Percentiles rank a stretch among this genome's conserved stretches.
Evolutionary conservation across 2,888 invertebrate species (phyloP).

Genomic region (Calameuta pallipes): DNA sequence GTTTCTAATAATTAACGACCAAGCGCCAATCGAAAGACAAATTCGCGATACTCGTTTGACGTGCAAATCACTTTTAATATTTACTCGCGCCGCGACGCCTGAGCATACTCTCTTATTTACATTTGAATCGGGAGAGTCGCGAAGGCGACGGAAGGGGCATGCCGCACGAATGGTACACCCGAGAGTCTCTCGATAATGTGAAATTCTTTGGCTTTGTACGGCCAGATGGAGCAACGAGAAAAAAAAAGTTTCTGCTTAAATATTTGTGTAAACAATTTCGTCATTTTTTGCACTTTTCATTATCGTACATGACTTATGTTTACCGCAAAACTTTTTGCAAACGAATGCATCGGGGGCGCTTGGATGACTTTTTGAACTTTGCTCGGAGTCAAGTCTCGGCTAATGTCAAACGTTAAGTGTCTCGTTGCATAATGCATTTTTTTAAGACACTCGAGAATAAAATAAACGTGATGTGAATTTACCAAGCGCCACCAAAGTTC

Average conservation of each 20-base stretch:
- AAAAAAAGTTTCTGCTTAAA: not conserved
- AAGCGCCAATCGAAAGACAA: constrained; percentile 11
- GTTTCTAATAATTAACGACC: constrained; percentile 2
- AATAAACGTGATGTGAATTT: not conserved
- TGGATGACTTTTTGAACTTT: not conserved
- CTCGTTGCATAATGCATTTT: not conserved
- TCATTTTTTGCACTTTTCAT: not conserved
- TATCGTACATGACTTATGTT: not conserved
- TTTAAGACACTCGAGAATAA: not conserved
- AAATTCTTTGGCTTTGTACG: not conserved
- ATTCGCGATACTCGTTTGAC: not conserved
- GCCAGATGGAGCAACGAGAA: not conserved
- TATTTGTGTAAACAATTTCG: not conserved
- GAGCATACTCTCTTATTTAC: not conserved
- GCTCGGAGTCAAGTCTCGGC: not conserved
- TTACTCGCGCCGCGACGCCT: not conserved
- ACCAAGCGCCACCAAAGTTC: not conserved
- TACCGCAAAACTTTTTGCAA: not conserved
- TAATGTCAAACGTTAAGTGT: not conserved
- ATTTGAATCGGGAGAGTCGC: not conserved
- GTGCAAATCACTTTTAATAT: not conserved
- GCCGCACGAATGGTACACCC: not conserved
- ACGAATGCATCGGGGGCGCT: not conserved
- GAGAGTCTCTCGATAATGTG: not conserved
- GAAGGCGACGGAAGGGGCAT: not conserved